Base-by-base conservation (phyloP, 2,888 invertebrate species). In the Drosophila pegasa region DNA sequence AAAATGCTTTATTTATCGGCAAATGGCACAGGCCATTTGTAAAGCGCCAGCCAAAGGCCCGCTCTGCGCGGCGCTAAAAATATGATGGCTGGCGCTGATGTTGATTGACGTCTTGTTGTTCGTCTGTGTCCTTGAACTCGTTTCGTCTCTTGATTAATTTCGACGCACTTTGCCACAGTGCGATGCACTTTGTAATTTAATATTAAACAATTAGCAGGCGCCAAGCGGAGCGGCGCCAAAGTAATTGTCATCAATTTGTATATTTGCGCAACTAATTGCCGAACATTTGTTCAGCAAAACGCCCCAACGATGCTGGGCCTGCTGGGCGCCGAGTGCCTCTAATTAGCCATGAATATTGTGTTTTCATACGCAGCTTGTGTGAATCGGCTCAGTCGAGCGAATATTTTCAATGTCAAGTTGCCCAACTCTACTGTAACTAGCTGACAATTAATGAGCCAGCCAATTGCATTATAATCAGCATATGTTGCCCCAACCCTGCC, bases 61-160 rank as follows among this genome's bases (percentile, higher is more conserved):
- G 38, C 50, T 50, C 40, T 18, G n/a, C n/a, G n/a, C n/a, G 31
- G 38, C 41, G 55, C 43, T 57, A 52, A 69, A 66, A 71, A 56
- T 68, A 75, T 72, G 75, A 78, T 67, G 72, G 75, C 73, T 43
- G 48, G 5, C 14, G 56, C 57, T 61, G 61, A 59, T 58, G 56
- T 60, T 78, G 78, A 81, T 68, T 70, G 71, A 78, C 74, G 85
- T 71, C 77, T 75, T 65, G 52, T 60, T 47, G 57, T 66, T 69
- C 69, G 52, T 71, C 58, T 25, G n/a, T 75, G 80, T 59, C 84
- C 84, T 85, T 84, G 84, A 87, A 83, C 84, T 86, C 83, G 73
- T 75, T 84, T 80, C 63, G 41, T 69, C 45, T 71, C 2, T 82
- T 83, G 77, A 86, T 81, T 58, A 67, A 84, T 75, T 66, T 65